Conservation (phyloP, 2,888 invertebrate species). For the Plemyria rubiginata region DNA sequence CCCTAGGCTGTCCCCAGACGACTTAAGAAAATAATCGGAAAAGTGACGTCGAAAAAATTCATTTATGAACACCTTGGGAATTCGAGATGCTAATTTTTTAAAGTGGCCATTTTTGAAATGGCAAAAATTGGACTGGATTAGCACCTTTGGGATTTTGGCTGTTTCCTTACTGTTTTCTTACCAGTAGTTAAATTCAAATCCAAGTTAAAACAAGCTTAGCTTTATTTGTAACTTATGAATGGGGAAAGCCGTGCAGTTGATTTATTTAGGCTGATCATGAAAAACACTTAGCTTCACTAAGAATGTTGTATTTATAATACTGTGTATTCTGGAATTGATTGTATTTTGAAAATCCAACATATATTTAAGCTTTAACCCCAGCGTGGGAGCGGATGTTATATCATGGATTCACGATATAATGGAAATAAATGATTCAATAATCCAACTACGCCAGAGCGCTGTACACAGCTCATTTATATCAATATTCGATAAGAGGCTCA, state of each 20-base stretch:
- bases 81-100: conserved; percentile 20
- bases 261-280: too few species aligned
- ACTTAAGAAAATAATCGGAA: conserved; percentile 67
- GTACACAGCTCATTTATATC: conserved; percentile 50
- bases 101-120: conserved; percentile 10
- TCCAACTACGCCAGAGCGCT: conserved; percentile 43
- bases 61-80: conserved; percentile 67
- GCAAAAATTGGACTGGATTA: conserved; percentile 3
- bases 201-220: too few species aligned
- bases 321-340: conserved; percentile 9
- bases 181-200: too few species aligned
- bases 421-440: conserved; percentile 67
- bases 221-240: too few species aligned
- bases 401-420: conserved; percentile 39
- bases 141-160: background rate
- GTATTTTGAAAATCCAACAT: conserved; percentile 24
- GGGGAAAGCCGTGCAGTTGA: too few species aligned
- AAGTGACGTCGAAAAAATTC: conserved; percentile 74
- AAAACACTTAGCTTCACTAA: too few species aligned
- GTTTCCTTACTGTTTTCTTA: background rate
- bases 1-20: conserved; percentile 29
- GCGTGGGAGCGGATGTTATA: conserved; percentile 53
- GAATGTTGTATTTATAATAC: background rate
- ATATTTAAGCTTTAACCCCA: conserved; percentile 22
- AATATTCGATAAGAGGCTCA: conserved; percentile 44